phyloP scores from a whole-genome alignment of 2,797 vertebrate genomes.

The Cichlasoma orientale region DNA sequence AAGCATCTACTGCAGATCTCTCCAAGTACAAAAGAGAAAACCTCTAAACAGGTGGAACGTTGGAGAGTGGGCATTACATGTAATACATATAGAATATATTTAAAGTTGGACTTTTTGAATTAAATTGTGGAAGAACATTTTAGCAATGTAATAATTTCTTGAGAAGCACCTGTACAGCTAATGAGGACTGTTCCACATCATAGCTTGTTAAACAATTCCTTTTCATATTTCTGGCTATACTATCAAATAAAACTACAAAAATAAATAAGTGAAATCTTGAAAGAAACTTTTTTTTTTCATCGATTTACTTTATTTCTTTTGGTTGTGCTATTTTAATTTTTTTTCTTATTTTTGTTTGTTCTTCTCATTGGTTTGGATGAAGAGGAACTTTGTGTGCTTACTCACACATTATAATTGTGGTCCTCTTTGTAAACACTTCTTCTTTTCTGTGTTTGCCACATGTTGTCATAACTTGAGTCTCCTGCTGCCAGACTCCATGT shows the following conservation, averaged over 20 bases:
- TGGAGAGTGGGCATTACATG: background rate
- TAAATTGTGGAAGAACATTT: background rate
- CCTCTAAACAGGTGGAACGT: no score
- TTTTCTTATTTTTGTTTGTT: background rate
- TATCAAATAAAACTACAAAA: background rate
- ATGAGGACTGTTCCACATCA: background rate
- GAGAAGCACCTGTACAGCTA: background rate
- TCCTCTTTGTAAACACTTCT: conserved; percentile 1
- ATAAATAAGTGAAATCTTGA: background rate
- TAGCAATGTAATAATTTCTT: background rate
- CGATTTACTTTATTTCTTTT: background rate
- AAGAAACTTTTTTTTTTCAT: background rate
- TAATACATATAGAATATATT: background rate
- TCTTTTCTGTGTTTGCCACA: background rate
- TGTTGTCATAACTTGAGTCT: background rate
- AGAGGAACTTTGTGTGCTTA: conserved; percentile 4
- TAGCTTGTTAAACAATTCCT: background rate
- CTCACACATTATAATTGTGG: background rate
- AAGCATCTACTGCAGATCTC: background rate
- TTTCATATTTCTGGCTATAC: background rate
- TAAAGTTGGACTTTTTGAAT: background rate
- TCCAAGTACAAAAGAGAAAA: background rate
- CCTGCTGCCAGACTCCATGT: background rate
- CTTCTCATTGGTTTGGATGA: background rate
- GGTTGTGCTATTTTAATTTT: background rate